These are phyloP conservation scores for Taeniopygia guttata DNA, from an alignment of 2,797 vertebrate species.

Conservation along the genomic window DNA sequence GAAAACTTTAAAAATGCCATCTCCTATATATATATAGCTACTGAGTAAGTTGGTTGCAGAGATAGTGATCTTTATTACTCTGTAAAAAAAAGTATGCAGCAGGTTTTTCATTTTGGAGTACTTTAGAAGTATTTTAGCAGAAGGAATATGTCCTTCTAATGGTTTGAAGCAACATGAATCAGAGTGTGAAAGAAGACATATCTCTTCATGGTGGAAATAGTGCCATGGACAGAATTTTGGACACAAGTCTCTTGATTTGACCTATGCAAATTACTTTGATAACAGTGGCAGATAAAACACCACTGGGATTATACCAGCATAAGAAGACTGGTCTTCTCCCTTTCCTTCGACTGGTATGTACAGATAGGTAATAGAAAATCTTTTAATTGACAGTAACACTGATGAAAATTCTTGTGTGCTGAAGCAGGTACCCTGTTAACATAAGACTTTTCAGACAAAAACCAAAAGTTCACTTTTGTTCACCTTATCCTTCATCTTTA, in stretches of 20 bases:
- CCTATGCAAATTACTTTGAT: neutral
- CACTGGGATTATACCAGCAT: neutral
- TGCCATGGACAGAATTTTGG: neutral
- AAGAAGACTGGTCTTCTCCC: neutral
- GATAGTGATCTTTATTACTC: neutral
- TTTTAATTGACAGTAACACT: neutral
- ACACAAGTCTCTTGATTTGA: neutral
- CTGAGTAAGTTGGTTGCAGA: neutral
- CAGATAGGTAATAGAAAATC: neutral
- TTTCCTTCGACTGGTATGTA: neutral
- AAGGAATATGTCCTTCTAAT: neutral
- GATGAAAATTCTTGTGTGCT: neutral
- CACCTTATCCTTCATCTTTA: neutral
- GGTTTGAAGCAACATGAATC: neutral
- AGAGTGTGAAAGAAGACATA: neutral
- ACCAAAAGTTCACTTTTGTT: neutral
- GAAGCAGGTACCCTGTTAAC: rapidly evolving
- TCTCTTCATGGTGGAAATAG: neutral
- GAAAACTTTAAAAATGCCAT: neutral
- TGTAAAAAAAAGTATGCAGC: neutral
- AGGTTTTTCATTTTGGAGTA: neutral
- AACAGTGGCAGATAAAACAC: neutral
- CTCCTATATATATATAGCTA: neutral
- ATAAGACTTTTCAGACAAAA: neutral
- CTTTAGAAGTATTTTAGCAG: neutral